Conservation (phyloP, 2,113 vertebrate genomes). For the Alosa alosa region DNA sequence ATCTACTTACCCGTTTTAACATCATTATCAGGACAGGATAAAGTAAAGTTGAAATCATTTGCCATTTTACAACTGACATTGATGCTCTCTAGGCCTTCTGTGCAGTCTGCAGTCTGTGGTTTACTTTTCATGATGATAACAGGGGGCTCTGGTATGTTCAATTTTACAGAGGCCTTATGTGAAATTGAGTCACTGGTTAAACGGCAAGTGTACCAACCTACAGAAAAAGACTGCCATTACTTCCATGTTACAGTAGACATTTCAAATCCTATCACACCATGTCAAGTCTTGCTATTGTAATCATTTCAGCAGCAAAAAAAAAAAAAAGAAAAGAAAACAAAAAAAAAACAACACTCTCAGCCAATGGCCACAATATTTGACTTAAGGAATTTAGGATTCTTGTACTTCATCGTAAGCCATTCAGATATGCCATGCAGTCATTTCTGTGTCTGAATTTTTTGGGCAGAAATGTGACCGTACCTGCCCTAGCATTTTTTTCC, state of each 20-base stretch:
- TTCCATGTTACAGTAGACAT: neutral
- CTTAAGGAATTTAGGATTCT: no score
- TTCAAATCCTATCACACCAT: no score
- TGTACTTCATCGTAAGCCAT: no score
- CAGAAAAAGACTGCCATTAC: neutral
- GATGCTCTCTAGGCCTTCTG: fast-evolving
- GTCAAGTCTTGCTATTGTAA: neutral
- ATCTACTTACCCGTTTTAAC: neutral
- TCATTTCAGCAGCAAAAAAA: neutral
- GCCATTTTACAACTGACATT: constrained; percentile 28
- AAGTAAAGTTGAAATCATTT: neutral
- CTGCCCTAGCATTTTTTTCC: no score
- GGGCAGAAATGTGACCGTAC: no score
- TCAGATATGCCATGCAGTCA: no score
- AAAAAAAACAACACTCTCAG: no score
- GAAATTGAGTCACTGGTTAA: constrained; percentile 51
- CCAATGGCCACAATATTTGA: no score
- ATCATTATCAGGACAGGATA: neutral
- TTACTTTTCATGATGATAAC: constrained; percentile 40
- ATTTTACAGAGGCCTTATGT: constrained; percentile 35
- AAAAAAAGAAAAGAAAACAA: no score
- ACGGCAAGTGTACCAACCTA: constrained; percentile 62
- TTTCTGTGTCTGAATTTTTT: no score
- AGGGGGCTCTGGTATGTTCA: constrained; percentile 59
- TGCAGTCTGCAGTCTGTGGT: constrained; percentile 55